Evolutionary conservation across 1,140 invertebrate genomes (phyloP).

Genomic region (Platyscapa corneri): DNA sequence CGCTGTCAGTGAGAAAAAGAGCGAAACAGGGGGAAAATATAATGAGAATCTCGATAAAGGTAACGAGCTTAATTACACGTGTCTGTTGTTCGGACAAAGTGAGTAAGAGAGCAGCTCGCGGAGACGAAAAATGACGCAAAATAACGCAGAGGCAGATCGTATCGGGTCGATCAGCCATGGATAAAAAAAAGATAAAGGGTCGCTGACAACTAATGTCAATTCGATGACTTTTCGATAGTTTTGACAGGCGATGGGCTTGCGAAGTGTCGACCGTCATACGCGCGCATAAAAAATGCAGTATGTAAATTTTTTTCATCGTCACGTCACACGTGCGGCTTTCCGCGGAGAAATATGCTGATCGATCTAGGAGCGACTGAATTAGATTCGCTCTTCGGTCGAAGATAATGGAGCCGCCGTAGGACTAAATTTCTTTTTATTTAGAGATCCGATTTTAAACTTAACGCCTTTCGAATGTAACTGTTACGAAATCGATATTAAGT

Average conservation of each 20-base stretch:
- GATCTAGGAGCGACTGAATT: conserved; percentile 56
- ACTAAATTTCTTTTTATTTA: neutral
- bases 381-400: neutral
- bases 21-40: neutral
- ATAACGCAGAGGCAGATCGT: conserved; percentile 2
- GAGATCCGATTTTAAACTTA: no score
- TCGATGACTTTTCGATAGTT: conserved; percentile 74
- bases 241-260: conserved; percentile 55
- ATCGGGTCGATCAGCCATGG: conserved; percentile 35
- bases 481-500: no score
- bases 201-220: conserved; percentile 66
- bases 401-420: neutral
- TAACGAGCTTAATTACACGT: conserved; percentile 35
- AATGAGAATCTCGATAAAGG: conserved; percentile 37
- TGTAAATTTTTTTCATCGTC: conserved; percentile 73
- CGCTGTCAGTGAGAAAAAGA: neutral
- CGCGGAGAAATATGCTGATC: conserved; percentile 71
- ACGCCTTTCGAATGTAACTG: no score
- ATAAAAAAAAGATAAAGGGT: conserved; percentile 20
- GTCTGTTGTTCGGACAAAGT: neutral
- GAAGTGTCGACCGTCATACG: conserved; percentile 55
- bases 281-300: conserved; percentile 66
- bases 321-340: conserved; percentile 67
- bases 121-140: neutral
- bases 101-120: neutral